Conservation (phyloP, 1,140 invertebrate genomes). For the Orchesella cincta region DNA sequence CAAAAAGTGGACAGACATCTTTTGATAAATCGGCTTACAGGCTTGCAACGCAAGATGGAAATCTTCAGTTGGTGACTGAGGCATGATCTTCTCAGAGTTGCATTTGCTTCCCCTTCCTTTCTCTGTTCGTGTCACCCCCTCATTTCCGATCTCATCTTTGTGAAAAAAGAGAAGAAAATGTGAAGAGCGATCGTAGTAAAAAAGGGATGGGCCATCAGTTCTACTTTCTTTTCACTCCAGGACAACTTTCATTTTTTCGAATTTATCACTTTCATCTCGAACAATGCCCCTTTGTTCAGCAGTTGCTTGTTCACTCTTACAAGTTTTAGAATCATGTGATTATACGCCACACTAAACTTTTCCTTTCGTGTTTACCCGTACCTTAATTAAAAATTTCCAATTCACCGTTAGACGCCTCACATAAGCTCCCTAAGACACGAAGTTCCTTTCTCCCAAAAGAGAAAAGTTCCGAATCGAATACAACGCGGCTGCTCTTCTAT, state of each 20-base stretch:
- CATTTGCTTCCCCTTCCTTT: not conserved
- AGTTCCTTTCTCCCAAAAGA: too few relatives aligned
- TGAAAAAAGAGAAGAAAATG: not conserved
- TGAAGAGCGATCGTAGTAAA: not conserved
- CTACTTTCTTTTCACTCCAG: not conserved
- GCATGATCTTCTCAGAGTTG: not conserved
- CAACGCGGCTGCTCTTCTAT: too few relatives aligned
- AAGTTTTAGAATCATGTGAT: too few relatives aligned
- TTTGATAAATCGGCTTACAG: conserved; percentile 41
- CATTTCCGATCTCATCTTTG: conserved; percentile 26
- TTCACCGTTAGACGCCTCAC: too few relatives aligned
- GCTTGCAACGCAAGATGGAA: not conserved
- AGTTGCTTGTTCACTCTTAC: too few relatives aligned
- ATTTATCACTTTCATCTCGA: conserved; percentile 17
- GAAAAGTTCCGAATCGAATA: too few relatives aligned
- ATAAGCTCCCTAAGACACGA: too few relatives aligned
- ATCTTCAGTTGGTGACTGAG: not conserved
- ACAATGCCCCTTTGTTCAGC: not conserved
- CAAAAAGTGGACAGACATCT: conserved; percentile 42
- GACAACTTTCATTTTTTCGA: conserved; percentile 8
- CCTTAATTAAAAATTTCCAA: too few relatives aligned
- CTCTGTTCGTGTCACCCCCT: conserved; percentile 14
- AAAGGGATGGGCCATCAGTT: conserved; percentile 2
- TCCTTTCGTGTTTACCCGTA: too few relatives aligned
- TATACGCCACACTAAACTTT: too few relatives aligned